phyloP scores from a whole-genome alignment of 1,140 invertebrate genomes.

The Globodera rostochiensis region DNA sequence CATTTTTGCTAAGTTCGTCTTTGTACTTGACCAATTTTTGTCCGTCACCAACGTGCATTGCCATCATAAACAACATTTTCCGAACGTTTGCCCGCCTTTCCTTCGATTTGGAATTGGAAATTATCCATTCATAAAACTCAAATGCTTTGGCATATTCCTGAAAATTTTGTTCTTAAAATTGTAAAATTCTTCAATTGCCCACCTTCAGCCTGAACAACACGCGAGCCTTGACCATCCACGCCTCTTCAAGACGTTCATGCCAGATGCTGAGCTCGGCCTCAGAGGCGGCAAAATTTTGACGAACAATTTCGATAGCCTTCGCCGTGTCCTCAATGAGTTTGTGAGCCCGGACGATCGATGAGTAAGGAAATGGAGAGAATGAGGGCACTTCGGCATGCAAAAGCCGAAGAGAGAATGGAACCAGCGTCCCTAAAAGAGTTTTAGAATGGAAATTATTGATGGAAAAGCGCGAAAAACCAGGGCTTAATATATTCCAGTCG shows the following conservation, averaged over 20 bases:
- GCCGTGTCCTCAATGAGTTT: slow-evolving; percentile 17
- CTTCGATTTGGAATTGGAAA: slow-evolving; percentile 6
- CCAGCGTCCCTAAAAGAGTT: not conserved
- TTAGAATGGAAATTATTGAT: too few relatives aligned
- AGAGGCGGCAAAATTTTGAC: not conserved
- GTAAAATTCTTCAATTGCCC: not conserved
- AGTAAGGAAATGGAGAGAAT: slow-evolving; percentile 46
- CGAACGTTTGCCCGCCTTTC: not conserved
- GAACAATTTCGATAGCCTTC: slow-evolving; percentile 30
- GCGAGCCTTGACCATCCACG: slow-evolving; percentile 14
- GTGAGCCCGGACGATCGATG: slow-evolving; percentile 32
- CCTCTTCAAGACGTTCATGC: slow-evolving; percentile 43
- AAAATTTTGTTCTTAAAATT: not conserved
- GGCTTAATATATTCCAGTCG: too few relatives aligned
- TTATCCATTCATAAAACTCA: slow-evolving; percentile 28
- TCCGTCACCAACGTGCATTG: slow-evolving; percentile 17
- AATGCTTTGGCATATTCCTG: not conserved
- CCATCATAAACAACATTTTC: slow-evolving; percentile 13
- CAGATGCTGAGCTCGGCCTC: slow-evolving; percentile 31
- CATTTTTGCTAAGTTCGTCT: slow-evolving; percentile 1
- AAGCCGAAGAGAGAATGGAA: slow-evolving; percentile 39
- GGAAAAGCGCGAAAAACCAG: too few relatives aligned
- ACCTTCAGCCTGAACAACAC: slow-evolving; percentile 13
- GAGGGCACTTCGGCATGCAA: slow-evolving; percentile 49
- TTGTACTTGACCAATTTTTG: slow-evolving; percentile 6